phyloP scores from a whole-genome alignment of 2,797 vertebrate genomes.

The Dipus sagitta region DNA sequence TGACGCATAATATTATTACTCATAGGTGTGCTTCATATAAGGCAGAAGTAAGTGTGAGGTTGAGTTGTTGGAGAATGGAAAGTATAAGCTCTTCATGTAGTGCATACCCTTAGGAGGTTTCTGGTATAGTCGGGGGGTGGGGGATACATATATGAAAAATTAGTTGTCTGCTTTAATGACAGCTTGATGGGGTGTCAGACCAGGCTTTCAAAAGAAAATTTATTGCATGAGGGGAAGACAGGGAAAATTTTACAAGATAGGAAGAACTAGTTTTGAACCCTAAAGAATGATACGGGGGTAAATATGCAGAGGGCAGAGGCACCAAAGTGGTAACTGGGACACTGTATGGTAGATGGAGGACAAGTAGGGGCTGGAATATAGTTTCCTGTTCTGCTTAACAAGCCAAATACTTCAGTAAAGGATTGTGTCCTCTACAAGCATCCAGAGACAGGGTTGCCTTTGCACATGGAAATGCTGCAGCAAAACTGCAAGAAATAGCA shows the following conservation, averaged over 20 bases:
- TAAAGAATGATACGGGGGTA: not conserved
- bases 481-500: not conserved
- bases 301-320: not conserved
- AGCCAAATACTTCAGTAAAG: not conserved
- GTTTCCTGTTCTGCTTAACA: not conserved
- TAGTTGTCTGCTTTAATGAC: not conserved
- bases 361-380: not conserved
- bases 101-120: not conserved
- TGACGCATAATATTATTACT: not conserved
- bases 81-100: not conserved
- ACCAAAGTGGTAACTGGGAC: not conserved
- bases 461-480: not conserved
- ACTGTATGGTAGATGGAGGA: not conserved
- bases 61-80: not conserved
- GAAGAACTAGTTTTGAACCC: not conserved
- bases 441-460: not conserved
- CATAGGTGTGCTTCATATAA: not conserved
- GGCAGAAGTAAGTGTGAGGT: not conserved
- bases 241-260: not conserved
- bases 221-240: not conserved
- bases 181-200: not conserved
- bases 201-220: conserved; percentile 26
- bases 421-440: not conserved
- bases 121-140: not conserved
- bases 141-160: not conserved